These are phyloP conservation scores for Saccopteryx leptura DNA, from an alignment of 2,113 vertebrate genomes.

Conservation along the genomic window DNA sequence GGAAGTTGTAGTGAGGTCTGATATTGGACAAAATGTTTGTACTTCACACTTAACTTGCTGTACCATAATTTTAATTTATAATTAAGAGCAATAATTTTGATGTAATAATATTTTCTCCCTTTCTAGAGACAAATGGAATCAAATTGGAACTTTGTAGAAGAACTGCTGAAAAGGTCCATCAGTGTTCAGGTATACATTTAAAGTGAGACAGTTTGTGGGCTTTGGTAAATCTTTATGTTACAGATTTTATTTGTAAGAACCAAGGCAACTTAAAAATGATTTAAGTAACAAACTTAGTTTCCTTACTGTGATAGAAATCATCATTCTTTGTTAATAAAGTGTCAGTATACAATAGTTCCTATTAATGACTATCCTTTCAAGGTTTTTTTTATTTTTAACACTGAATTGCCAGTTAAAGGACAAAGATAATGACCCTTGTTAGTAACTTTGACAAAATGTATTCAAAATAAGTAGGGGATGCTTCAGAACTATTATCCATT, in stretches of 20 bases:
- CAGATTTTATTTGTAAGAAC: constrained; percentile 54
- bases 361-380: constrained; percentile 82
- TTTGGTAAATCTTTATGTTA: constrained; percentile 53
- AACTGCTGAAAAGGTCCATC: constrained; percentile 93
- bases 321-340: constrained; percentile 51
- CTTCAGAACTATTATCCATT: constrained; percentile 87
- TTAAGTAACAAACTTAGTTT: constrained; percentile 35
- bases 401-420: constrained; percentile 87
- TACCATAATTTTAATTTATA: constrained; percentile 26
- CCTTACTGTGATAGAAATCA: constrained; percentile 2
- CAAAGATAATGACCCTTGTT: constrained; percentile 87
- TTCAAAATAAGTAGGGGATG: constrained; percentile 87
- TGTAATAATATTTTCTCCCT: constrained; percentile 69
- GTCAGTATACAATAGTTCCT: constrained; percentile 71
- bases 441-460: constrained; percentile 87
- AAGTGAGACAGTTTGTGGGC: constrained; percentile 15
- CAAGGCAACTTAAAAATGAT: constrained; percentile 40
- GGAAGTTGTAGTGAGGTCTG: neutral
- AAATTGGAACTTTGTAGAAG: constrained; percentile 95
- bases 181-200: constrained; percentile 90
- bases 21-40: constrained; percentile 34
- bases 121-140: constrained; percentile 92
- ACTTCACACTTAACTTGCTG: constrained; percentile 5
- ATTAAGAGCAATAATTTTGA: constrained; percentile 55
- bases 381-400: constrained; percentile 82